Evolutionary conservation across 2,113 vertebrate genomes (phyloP).

Genomic region (Cyanistes caeruleus): DNA sequence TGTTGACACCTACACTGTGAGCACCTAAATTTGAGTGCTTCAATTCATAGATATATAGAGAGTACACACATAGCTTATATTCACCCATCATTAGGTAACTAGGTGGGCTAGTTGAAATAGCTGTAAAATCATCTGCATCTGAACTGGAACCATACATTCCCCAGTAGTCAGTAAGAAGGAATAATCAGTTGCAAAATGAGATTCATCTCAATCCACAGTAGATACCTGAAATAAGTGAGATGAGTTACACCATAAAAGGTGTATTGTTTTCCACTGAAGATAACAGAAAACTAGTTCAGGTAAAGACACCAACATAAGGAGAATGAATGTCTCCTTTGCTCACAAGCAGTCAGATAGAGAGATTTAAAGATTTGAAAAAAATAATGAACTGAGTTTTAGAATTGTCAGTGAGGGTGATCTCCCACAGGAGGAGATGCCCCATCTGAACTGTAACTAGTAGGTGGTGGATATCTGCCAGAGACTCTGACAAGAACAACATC

Average conservation of each 20-base stretch:
- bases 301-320: neutral
- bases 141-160: neutral
- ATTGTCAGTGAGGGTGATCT: neutral
- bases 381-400: neutral
- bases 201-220: neutral
- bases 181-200: neutral
- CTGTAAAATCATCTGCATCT: neutral
- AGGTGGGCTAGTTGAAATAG: neutral
- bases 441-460: neutral
- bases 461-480: neutral
- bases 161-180: neutral
- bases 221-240: neutral
- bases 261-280: neutral
- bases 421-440: neutral
- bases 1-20: neutral
- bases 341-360: neutral
- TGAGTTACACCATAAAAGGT: neutral
- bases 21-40: neutral
- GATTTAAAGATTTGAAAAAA: neutral
- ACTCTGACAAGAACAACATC: neutral
- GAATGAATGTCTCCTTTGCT: neutral
- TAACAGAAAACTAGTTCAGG: neutral
- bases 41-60: neutral
- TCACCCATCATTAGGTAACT: neutral
- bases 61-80: neutral